A percentile compares a stretch with the other conserved stretches of the same genome.
Evolutionary conservation across 1,140 invertebrate genomes (phyloP).

Genomic region (Heliconius nattereri): DNA sequence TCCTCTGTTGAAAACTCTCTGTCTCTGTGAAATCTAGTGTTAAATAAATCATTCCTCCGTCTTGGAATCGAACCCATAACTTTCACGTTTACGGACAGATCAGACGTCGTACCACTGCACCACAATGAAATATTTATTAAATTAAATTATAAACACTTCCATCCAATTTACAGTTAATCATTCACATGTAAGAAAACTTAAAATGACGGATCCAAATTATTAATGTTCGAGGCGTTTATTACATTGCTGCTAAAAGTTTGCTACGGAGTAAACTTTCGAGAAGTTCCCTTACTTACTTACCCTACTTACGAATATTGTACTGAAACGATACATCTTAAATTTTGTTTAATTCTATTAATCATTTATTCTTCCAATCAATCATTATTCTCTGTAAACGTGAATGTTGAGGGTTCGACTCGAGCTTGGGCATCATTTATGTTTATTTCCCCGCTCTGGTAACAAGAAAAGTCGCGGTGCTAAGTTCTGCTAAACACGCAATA

Average conservation of each 20-base stretch:
- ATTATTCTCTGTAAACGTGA: not conserved
- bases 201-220: not conserved
- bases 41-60: too few species aligned
- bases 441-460: too few species aligned
- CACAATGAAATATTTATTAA: not conserved
- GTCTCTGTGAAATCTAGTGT: too few species aligned
- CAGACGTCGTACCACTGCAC: too few species aligned
- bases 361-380: not conserved
- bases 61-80: too few species aligned
- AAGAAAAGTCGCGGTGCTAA: too few species aligned
- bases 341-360: not conserved
- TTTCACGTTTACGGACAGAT: too few species aligned
- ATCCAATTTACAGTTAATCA: constrained; percentile 1
- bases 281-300: not conserved
- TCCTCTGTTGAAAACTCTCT: too few species aligned
- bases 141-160: not conserved
- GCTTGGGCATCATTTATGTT: too few species aligned
- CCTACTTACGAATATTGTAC: not conserved
- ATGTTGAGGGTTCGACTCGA: too few species aligned
- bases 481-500: too few species aligned
- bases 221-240: constrained; percentile 7
- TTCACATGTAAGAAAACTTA: constrained; percentile 10
- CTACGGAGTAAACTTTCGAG: not conserved
- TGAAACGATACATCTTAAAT: constrained; percentile 6
- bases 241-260: constrained; percentile 3